Conservation (phyloP, 1,140 invertebrate species). For the Drosophila yakuba region DNA sequence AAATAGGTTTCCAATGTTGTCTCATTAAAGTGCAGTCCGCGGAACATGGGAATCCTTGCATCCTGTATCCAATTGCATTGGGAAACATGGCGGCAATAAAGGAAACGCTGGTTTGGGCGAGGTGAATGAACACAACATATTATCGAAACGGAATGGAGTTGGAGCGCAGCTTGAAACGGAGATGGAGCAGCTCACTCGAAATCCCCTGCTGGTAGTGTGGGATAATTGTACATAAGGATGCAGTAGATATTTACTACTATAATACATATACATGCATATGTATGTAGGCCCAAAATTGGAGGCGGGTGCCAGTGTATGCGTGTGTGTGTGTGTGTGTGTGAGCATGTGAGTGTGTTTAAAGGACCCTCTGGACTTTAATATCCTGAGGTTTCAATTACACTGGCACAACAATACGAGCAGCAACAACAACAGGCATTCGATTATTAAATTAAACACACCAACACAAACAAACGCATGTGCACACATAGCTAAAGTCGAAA, state of each 20-base stretch:
- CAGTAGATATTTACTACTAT: not conserved
- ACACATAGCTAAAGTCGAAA: not conserved
- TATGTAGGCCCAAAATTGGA: constrained; percentile 16
- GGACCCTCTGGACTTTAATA: constrained; percentile 20
- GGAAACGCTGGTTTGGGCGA: constrained; percentile 48
- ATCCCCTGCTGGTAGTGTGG: constrained; percentile 30
- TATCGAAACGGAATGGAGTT: constrained; percentile 47
- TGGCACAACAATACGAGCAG: constrained; percentile 26
- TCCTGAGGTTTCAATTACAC: constrained; percentile 42
- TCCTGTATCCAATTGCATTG: constrained; percentile 29
- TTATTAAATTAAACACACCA: constrained; percentile 29
- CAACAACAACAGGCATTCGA: constrained; percentile 19
- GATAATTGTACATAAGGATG: constrained; percentile 37
- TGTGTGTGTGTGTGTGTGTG: constrained; percentile 5
- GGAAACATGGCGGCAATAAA: constrained; percentile 41
- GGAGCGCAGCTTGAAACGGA: not conserved
- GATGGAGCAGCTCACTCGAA: constrained; percentile 45
- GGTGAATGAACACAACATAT: constrained; percentile 79
- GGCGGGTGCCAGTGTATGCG: constrained; percentile 10
- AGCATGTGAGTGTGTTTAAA: constrained; percentile 4
- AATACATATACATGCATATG: constrained; percentile 16
- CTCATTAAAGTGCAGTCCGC: constrained; percentile 15
- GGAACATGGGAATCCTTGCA: constrained; percentile 4
- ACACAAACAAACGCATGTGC: constrained; percentile 1
- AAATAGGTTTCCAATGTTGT: not conserved